Percentiles rank a stretch among this genome's conserved stretches.
Conservation (phyloP, 2,113 vertebrate species). For the Xyrauchen texanus region DNA sequence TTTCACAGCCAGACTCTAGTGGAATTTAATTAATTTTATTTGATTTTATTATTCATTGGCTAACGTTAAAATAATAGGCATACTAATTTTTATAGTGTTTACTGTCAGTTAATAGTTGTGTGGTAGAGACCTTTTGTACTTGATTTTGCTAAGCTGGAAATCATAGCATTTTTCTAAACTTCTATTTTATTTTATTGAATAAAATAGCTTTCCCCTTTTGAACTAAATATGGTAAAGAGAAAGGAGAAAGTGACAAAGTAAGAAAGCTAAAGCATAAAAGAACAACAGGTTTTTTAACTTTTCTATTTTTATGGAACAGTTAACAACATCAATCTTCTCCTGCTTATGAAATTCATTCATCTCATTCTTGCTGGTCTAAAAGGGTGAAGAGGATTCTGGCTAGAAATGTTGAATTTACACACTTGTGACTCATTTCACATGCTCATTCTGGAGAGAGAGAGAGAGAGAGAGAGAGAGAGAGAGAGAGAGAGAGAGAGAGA, state of each 20-base stretch:
- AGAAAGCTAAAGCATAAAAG: not conserved
- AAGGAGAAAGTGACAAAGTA: not conserved
- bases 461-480: too few relatives aligned
- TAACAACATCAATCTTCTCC: slow-evolving; percentile 22
- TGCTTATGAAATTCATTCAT: slow-evolving; percentile 30
- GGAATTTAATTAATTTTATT: not conserved
- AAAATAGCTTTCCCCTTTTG: not conserved
- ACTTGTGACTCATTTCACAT: slow-evolving; percentile 14
- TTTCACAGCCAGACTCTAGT: not conserved
- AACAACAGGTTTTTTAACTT: slow-evolving; percentile 17
- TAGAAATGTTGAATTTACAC: slow-evolving; percentile 13
- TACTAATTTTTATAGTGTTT: not conserved
- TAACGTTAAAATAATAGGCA: not conserved
- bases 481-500: too few relatives aligned
- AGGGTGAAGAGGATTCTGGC: not conserved
- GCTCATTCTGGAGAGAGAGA: not conserved
- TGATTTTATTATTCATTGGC: too few relatives aligned
- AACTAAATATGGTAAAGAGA: not conserved
- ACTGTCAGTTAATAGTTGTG: slow-evolving; percentile 10
- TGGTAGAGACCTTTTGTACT: slow-evolving; percentile 2
- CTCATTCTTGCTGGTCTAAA: slow-evolving; percentile 10
- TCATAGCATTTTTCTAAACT: not conserved
- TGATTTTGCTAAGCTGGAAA: not conserved
- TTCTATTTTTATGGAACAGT: slow-evolving; percentile 8
- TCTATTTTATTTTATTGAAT: slow-evolving; percentile 2